Percentiles rank a stretch among this genome's conserved stretches.
phyloP scores from a whole-genome alignment of 2,113 vertebrate species.

The Poecile atricapillus region DNA sequence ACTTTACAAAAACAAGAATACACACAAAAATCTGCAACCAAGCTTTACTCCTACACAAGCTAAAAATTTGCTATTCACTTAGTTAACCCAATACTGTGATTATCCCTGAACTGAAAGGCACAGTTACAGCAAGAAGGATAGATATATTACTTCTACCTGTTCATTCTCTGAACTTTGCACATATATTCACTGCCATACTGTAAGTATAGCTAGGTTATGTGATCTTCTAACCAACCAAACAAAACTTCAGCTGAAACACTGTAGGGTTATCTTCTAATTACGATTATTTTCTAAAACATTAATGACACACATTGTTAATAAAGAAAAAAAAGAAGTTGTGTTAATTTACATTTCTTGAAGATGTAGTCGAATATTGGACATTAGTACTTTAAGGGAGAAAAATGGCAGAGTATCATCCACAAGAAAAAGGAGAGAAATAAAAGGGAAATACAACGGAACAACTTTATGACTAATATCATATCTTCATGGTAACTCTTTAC shows the following conservation, averaged over 20 bases:
- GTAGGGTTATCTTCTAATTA: background rate
- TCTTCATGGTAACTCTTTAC: background rate
- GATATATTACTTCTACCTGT: background rate
- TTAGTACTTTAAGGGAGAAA: background rate
- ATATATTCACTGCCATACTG: background rate
- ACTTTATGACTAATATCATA: background rate
- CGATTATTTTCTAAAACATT: background rate
- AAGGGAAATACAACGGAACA: background rate
- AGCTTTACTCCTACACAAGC: slow-evolving; percentile 15
- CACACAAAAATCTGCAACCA: background rate
- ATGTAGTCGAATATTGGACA: background rate
- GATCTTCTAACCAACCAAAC: background rate
- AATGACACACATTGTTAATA: background rate
- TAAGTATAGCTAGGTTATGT: background rate
- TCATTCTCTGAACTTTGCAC: background rate
- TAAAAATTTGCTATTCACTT: slow-evolving; percentile 1
- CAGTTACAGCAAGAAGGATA: background rate
- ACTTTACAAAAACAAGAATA: slow-evolving; percentile 14
- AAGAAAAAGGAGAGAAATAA: background rate
- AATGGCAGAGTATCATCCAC: background rate
- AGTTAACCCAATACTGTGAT: background rate
- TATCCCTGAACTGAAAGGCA: background rate
- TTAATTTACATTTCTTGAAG: background rate
- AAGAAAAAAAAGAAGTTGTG: background rate
- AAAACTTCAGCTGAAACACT: background rate